These are phyloP conservation scores for Rhinatrema bivittatum DNA, from an alignment of 2,797 vertebrate species.

Conservation along the genomic window DNA sequence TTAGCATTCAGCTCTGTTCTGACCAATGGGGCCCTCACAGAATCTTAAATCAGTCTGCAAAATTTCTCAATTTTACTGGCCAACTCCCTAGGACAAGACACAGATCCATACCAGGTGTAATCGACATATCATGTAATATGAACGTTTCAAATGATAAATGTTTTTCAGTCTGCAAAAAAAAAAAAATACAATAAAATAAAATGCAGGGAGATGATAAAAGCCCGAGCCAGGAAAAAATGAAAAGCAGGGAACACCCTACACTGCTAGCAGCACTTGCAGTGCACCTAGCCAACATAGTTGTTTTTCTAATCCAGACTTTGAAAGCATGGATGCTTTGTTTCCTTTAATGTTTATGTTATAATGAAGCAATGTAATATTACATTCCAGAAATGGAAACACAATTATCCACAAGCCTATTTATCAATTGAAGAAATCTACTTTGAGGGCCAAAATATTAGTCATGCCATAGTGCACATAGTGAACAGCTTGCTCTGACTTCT, in stretches of 20 bases:
- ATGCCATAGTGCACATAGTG: not conserved
- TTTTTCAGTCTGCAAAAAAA: slow-evolving; percentile 15
- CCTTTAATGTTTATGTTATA: too few species aligned
- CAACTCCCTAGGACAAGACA: too few species aligned
- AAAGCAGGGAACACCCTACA: slow-evolving; percentile 2
- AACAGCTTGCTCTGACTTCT: too few species aligned
- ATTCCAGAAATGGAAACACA: not conserved
- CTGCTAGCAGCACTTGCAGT: slow-evolving; percentile 9
- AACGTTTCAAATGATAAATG: slow-evolving; percentile 13
- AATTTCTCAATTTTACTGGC: too few species aligned
- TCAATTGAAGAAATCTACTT: not conserved
- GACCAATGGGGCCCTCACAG: too few species aligned
- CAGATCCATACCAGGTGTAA: too few species aligned
- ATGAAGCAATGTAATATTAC: too few species aligned
- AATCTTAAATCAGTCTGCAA: too few species aligned
- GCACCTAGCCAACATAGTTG: slow-evolving; percentile 13
- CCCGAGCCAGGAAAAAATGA: slow-evolving; percentile 14
- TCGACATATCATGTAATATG: too few species aligned
- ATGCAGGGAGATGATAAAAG: slow-evolving; percentile 11
- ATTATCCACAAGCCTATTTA: not conserved
- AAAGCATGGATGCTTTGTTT: slow-evolving; percentile 6
- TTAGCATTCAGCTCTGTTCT: too few species aligned
- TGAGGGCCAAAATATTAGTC: not conserved
- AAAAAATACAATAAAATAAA: too few species aligned
- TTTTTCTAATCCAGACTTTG: slow-evolving; percentile 13